A percentile compares a stretch with the other conserved stretches of the same genome.
phyloP scores from a whole-genome alignment of 1,140 invertebrate species.

The Bombus vancouverensis region DNA sequence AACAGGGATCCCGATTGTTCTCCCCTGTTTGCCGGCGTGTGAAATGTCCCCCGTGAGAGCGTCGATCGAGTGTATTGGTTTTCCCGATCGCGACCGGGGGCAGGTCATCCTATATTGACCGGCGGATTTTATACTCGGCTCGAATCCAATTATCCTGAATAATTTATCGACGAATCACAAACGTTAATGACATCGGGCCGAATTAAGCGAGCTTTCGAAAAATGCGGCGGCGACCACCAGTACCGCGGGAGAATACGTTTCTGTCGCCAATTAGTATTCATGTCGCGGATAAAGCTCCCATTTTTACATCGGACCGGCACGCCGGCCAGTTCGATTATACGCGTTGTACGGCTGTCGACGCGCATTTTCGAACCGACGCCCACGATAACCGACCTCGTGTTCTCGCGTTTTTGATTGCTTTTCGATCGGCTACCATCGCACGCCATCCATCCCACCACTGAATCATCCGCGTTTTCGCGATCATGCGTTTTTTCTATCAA shows the following conservation, averaged over 20 bases:
- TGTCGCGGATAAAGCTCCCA: constrained; percentile 57
- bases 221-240: background rate
- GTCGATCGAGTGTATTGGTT: constrained; percentile 1
- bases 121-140: constrained; percentile 67
- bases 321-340: constrained; percentile 31
- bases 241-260: background rate
- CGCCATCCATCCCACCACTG: background rate
- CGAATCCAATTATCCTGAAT: constrained; percentile 73
- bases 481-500: background rate
- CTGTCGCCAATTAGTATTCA: constrained; percentile 56
- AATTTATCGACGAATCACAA: constrained; percentile 72
- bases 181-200: constrained; percentile 69
- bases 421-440: background rate
- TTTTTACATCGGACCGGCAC: constrained; percentile 32
- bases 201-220: constrained; percentile 65
- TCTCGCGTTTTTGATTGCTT: constrained; percentile 28
- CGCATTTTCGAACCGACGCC: constrained; percentile 1
- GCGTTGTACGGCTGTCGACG: background rate
- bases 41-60: constrained; percentile 56
- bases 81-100: background rate
- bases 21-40: constrained; percentile 41
- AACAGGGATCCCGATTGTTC: constrained; percentile 49
- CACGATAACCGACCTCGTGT: background rate
- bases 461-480: background rate
- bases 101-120: constrained; percentile 52